A percentile compares a stretch with the other conserved stretches of the same genome.
phyloP scores from a whole-genome alignment of 1,140 invertebrate species.

The Metopolophium dirhodum region DNA sequence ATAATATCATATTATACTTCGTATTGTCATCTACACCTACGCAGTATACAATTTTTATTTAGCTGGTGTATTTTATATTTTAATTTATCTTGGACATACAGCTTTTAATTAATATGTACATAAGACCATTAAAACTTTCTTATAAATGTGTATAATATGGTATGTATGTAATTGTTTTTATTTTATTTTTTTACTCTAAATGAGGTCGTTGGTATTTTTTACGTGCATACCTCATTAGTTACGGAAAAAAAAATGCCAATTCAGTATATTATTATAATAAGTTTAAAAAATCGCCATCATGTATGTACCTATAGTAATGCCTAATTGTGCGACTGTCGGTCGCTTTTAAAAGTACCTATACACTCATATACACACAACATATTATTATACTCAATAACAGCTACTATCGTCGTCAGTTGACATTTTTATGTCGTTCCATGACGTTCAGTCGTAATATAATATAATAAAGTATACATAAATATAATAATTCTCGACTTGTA shows the following conservation, averaged over 20 bases:
- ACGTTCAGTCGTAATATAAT: neutral
- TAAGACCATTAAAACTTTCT: neutral
- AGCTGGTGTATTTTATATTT: neutral
- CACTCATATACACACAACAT: neutral
- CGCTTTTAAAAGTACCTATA: neutral
- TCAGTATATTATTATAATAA: constrained; percentile 12
- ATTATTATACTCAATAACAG: neutral
- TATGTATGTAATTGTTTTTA: neutral
- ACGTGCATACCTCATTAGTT: neutral
- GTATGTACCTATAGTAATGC: neutral
- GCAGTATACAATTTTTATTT: neutral
- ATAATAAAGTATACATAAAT: neutral
- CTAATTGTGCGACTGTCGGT: neutral
- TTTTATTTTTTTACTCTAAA: neutral
- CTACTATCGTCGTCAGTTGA: neutral
- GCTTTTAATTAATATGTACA: neutral
- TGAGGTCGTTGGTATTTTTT: constrained; percentile 34
- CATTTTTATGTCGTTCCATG: neutral
- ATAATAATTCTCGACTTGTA: neutral
- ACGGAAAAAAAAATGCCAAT: neutral
- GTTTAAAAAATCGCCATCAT: neutral
- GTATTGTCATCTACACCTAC: neutral
- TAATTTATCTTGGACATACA: neutral
- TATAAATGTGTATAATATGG: neutral
- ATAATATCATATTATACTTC: neutral